These are phyloP conservation scores for Conus canariensis DNA, from an alignment of 2,888 invertebrate species.

Conservation along the genomic window DNA sequence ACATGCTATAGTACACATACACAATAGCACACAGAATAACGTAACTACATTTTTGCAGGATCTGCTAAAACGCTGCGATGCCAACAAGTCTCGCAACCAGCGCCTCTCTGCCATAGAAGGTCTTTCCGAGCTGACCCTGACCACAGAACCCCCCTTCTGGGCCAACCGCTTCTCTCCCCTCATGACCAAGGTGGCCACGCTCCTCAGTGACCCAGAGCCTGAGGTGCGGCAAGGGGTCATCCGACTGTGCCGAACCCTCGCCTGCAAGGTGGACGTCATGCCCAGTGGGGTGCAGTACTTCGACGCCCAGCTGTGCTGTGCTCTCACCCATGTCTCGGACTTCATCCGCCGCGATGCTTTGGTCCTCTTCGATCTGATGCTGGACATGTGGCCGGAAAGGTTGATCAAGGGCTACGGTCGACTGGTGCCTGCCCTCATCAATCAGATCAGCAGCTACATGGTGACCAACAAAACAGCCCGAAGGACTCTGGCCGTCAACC, in stretches of 20 bases:
- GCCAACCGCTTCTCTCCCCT: background rate
- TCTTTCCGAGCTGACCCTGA: conserved; percentile 81
- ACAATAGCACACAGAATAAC: background rate
- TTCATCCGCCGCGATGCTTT: conserved; percentile 91
- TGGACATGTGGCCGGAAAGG: conserved; percentile 83
- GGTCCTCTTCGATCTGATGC: conserved; percentile 87
- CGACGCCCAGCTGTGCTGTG: conserved; percentile 89
- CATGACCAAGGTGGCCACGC: conserved; percentile 83
- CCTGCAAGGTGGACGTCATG: conserved; percentile 43
- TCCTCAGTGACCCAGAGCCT: conserved; percentile 87
- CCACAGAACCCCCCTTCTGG: conserved; percentile 77
- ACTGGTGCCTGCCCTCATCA: conserved; percentile 89
- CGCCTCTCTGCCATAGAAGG: conserved; percentile 83
- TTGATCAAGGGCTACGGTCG: conserved; percentile 81
- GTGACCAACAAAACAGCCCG: conserved; percentile 34
- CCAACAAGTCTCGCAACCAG: conserved; percentile 85
- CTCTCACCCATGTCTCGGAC: conserved; percentile 92
- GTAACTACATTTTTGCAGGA: conserved; percentile 81
- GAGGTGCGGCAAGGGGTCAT: conserved; percentile 80
- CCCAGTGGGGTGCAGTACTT: conserved; percentile 85
- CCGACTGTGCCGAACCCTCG: conserved; percentile 78
- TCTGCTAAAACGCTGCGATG: conserved; percentile 85
- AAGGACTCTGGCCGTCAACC: conserved; percentile 85
- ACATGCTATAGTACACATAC: background rate
- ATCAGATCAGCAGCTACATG: conserved; percentile 86